Percentiles rank a stretch among this genome's conserved stretches.
Evolutionary conservation across 2,797 vertebrate species (phyloP).

Genomic region (Numenius phaeopus): DNA sequence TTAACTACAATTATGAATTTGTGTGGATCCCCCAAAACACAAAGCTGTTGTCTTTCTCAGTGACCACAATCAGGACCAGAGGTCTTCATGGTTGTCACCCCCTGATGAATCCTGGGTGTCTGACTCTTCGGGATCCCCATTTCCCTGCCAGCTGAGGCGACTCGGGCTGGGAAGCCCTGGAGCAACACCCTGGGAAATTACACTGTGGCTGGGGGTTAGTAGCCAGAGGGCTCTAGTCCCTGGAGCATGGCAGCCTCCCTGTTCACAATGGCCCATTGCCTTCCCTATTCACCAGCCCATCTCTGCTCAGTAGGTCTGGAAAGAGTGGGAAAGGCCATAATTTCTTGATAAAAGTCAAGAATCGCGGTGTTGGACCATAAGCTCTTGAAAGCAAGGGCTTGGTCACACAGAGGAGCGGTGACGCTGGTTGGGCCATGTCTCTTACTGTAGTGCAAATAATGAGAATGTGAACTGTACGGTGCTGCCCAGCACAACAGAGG

Average conservation of each 20-base stretch:
- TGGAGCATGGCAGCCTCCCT: not conserved
- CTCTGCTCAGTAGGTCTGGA: not conserved
- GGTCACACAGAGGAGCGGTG: not conserved
- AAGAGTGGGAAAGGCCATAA: not conserved
- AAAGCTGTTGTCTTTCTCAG: not conserved
- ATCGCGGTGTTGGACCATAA: not conserved
- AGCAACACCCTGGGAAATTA: not conserved
- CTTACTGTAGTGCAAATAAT: not conserved
- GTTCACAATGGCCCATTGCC: not conserved
- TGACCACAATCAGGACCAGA: not conserved
- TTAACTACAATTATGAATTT: not conserved
- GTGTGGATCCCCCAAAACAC: not conserved
- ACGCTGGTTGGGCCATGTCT: not conserved
- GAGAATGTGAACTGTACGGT: too few species aligned
- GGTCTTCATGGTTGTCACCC: not conserved
- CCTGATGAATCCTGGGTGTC: accelerated
- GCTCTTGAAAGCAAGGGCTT: not conserved
- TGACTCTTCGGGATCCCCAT: not conserved
- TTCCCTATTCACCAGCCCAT: not conserved
- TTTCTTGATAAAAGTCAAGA: not conserved
- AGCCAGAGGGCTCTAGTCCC: not conserved
- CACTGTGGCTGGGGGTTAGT: not conserved
- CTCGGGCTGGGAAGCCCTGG: not conserved
- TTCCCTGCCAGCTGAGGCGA: not conserved
- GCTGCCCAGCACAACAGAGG: not conserved